Percentiles rank a stretch among this genome's conserved stretches.
Conservation (phyloP, 1,140 invertebrate species). For the Tetramorium simillimum region DNA sequence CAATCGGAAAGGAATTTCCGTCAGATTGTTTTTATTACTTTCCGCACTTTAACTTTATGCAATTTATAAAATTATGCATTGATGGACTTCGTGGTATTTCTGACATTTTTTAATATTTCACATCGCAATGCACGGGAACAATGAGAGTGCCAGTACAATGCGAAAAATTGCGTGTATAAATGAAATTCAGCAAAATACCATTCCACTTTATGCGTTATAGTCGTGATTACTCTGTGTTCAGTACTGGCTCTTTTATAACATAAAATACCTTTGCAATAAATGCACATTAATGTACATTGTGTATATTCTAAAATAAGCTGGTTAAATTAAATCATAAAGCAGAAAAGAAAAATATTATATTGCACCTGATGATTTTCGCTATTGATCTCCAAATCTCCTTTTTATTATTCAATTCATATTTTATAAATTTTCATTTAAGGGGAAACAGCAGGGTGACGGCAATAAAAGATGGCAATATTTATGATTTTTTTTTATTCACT, state of each 20-base stretch:
- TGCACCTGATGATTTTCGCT: background rate
- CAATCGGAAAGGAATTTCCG: conserved; percentile 24
- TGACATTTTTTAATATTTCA: conserved; percentile 59
- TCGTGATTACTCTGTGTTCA: conserved; percentile 27
- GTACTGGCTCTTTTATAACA: background rate
- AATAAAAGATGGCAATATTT: no score
- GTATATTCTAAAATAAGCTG: background rate
- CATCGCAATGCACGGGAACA: conserved; percentile 21
- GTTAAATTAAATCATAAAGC: conserved; percentile 19
- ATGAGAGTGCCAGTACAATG: conserved; percentile 42
- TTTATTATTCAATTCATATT: background rate
- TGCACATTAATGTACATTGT: background rate
- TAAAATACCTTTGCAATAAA: conserved; percentile 14
- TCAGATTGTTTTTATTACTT: conserved; percentile 30
- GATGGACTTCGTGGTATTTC: conserved; percentile 53
- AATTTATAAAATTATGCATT: conserved; percentile 55
- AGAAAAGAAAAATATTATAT: background rate
- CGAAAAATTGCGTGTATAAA: conserved; percentile 48
- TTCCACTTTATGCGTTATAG: conserved; percentile 31
- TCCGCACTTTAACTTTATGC: conserved; percentile 2
- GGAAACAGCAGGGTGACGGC: no score
- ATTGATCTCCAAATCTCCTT: background rate
- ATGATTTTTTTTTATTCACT: no score
- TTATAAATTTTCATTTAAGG: background rate
- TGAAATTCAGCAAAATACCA: conserved; percentile 50